These are phyloP conservation scores for Tiaroga cobitis DNA, from an alignment of 2,797 vertebrate genomes.

Conservation along the genomic window DNA sequence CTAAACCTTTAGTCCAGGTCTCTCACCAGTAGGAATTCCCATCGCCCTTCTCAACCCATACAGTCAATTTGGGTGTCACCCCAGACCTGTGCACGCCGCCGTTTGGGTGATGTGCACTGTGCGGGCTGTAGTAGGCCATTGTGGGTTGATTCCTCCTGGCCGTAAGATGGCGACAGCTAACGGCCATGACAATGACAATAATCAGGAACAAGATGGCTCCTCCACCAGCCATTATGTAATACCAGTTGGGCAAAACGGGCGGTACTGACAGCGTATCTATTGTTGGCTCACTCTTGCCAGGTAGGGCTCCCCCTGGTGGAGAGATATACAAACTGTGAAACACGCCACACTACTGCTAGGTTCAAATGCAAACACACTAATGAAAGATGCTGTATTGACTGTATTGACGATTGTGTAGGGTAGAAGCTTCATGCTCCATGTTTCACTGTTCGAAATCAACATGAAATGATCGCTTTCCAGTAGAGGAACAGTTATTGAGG, in stretches of 20 bases:
- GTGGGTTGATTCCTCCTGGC: constrained; percentile 98
- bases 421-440: constrained; percentile 29
- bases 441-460: constrained; percentile 38
- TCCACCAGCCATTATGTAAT: constrained; percentile 98
- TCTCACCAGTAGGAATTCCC: constrained; percentile 88
- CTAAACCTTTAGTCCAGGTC: constrained; percentile 43
- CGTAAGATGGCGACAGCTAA: constrained; percentile 98
- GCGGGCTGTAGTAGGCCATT: constrained; percentile 94
- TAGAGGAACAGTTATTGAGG: neutral
- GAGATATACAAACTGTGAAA: constrained; percentile 91
- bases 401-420: constrained; percentile 1
- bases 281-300: constrained; percentile 88
- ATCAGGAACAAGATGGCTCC: constrained; percentile 96
- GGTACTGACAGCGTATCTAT: constrained; percentile 93
- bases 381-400: constrained; percentile 43
- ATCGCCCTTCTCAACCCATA: constrained; percentile 95
- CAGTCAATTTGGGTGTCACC: constrained; percentile 94
- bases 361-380: constrained; percentile 52
- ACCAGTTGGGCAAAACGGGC: constrained; percentile 99
- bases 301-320: constrained; percentile 97
- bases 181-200: constrained; percentile 93
- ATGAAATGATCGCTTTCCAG: neutral
- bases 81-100: constrained; percentile 86
- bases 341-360: constrained; percentile 41
- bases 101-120: constrained; percentile 91